Percentiles rank a stretch among this genome's conserved stretches.
phyloP scores from a whole-genome alignment of 1,140 invertebrate genomes.

The Atopsyche davidsoni region DNA sequence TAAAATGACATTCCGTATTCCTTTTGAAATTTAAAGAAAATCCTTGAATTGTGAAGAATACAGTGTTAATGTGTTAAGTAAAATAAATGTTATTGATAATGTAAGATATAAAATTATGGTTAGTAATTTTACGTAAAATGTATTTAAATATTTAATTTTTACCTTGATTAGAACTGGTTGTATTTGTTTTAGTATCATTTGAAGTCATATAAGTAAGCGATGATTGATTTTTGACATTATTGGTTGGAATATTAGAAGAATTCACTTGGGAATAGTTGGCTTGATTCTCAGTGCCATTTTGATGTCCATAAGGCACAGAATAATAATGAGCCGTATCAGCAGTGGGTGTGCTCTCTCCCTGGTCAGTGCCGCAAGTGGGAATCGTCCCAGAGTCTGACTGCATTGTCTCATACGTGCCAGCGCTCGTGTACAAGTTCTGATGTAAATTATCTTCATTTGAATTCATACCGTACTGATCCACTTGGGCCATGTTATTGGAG shows the following conservation, averaged over 20 bases:
- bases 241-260: not conserved
- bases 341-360: slow-evolving; percentile 29
- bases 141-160: not conserved
- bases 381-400: slow-evolving; percentile 49
- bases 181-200: slow-evolving; percentile 21
- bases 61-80: not conserved
- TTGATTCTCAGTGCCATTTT: slow-evolving; percentile 30
- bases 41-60: not conserved
- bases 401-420: slow-evolving; percentile 35
- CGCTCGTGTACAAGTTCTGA: slow-evolving; percentile 38
- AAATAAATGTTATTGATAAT: slow-evolving; percentile 5
- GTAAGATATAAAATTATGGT: slow-evolving; percentile 29
- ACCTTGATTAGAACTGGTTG: slow-evolving; percentile 25
- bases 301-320: slow-evolving; percentile 47
- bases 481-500: not conserved
- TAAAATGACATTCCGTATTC: no score
- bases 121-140: not conserved
- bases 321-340: slow-evolving; percentile 40
- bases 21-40: not conserved
- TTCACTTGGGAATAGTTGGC: slow-evolving; percentile 5
- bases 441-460: slow-evolving; percentile 8
- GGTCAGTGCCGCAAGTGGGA: slow-evolving; percentile 33
- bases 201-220: slow-evolving; percentile 22
- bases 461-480: slow-evolving; percentile 11
- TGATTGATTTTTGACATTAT: slow-evolving; percentile 5